Percentiles rank a stretch among this genome's conserved stretches.
Conservation (phyloP, 1,140 invertebrate genomes). For the Diprion similis region DNA sequence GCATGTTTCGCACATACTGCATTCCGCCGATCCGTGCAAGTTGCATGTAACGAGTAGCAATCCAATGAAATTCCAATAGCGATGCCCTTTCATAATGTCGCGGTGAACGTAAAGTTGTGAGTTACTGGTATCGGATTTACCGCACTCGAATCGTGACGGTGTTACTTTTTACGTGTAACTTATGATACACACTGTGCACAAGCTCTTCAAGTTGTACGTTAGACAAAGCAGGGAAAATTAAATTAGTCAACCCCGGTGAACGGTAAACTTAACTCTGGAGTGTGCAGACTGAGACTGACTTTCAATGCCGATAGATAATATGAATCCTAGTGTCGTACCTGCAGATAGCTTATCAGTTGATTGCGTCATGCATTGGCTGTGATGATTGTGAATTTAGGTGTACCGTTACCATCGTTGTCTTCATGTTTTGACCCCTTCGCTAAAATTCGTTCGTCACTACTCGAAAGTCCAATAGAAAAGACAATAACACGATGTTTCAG, state of each 20-base stretch:
- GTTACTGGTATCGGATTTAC: background rate
- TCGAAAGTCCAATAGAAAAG: no score
- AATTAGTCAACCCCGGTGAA: background rate
- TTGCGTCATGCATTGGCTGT: constrained; percentile 21
- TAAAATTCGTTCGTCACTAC: no score
- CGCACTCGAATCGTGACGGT: background rate
- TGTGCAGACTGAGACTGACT: background rate
- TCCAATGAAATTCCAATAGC: background rate
- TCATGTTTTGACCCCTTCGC: no score
- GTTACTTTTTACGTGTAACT: no score
- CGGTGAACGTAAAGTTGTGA: background rate
- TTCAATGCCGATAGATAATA: constrained; percentile 10
- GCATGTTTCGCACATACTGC: constrained; percentile 27
- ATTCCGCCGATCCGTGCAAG: constrained; percentile 13
- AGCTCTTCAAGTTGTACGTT: no score
- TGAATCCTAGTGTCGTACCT: background rate
- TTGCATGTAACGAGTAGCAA: constrained; percentile 21
- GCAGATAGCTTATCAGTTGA: constrained; percentile 46
- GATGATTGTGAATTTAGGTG: background rate
- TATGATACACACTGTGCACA: no score
- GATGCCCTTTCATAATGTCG: background rate
- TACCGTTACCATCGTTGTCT: no score
- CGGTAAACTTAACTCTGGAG: background rate
- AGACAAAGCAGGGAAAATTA: background rate
- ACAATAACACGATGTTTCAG: no score